Base-by-base conservation (phyloP, 2,888 invertebrate species). In the Blera fallax region DNA sequence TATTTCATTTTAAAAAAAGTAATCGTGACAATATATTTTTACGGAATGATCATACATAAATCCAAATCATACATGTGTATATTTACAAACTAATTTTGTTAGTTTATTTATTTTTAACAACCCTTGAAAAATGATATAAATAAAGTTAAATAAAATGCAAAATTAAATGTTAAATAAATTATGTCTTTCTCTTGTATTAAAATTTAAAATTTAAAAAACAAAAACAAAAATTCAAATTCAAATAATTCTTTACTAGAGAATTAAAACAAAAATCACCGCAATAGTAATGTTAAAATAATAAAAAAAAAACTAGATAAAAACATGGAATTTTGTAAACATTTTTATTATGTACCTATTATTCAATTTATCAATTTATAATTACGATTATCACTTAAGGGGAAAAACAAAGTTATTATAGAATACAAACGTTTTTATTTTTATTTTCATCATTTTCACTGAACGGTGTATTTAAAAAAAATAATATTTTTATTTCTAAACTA, bases 1-100 rank as follows among this genome's bases (percentile, higher is more conserved):
- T 24, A 18, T 27, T n/a, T 45, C 10, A 27, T 62, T n/a, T 24
- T 18, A 62, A 62, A 48, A 40, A 18, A 69, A 18, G 37, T 18
- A 72, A 81, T 50, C 32, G 64, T 74, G 65, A 52, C 56, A 72
- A 74, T 85, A 87, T 72, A 69, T 70, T 78, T 70, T 76, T 81
- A 67, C 34, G 72, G 56, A 62, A 77, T 50, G 21, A 62, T 45
- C 24, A 82, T 62, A 74, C 64, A 83, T 64, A 74, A 70, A 83
- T 64, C 29, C 64, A 82, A 67, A 45, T 77, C 56, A 72, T 80
- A 45, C 76, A 65, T 76, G n/a, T n/a, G n/a, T n/a, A 79, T 77
- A 87, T 87, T 78, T 87, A 87, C 72, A 82, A 37, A 24, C 29
- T 52, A 50, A 16, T 65, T 50, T 14, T 14, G 3, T 52, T 29